Evolutionary conservation across 2,888 invertebrate genomes (phyloP).

Genomic region (Nasonia oneida): DNA sequence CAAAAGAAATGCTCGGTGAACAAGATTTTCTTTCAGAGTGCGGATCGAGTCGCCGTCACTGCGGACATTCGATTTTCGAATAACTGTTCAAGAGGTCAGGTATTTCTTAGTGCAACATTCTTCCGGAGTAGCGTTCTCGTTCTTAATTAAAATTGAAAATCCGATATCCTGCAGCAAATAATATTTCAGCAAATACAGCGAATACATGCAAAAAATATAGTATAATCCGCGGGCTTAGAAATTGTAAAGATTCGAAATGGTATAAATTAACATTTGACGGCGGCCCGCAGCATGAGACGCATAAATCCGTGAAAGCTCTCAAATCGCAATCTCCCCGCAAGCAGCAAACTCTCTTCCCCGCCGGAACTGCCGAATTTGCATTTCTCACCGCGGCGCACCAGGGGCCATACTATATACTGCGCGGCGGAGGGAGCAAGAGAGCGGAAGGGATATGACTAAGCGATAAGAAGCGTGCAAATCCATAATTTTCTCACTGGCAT

Average conservation of each 20-base stretch:
- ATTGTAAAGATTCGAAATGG: background rate
- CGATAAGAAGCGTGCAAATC: conserved; percentile 12
- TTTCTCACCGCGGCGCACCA: background rate
- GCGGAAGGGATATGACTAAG: background rate
- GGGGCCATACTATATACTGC: background rate
- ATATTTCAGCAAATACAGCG: background rate
- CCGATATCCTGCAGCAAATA: too few relatives aligned
- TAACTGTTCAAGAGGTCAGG: too few relatives aligned
- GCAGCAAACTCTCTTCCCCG: background rate
- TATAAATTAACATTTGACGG: background rate
- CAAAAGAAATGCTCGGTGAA: background rate
- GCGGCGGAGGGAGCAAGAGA: background rate
- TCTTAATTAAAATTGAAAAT: too few relatives aligned
- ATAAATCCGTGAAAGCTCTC: conserved; percentile 9
- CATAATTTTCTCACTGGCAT: conserved; percentile 66
- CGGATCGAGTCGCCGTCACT: too few relatives aligned
- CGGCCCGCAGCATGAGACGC: background rate
- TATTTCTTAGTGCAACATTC: too few relatives aligned
- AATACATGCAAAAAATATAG: background rate
- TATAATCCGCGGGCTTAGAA: background rate
- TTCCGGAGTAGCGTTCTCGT: too few relatives aligned
- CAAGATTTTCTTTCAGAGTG: background rate
- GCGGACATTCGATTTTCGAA: too few relatives aligned
- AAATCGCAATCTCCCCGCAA: background rate
- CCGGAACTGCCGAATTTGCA: conserved; percentile 10